phyloP scores from a whole-genome alignment of 1,140 invertebrate genomes.

The Cotesia glomerata region DNA sequence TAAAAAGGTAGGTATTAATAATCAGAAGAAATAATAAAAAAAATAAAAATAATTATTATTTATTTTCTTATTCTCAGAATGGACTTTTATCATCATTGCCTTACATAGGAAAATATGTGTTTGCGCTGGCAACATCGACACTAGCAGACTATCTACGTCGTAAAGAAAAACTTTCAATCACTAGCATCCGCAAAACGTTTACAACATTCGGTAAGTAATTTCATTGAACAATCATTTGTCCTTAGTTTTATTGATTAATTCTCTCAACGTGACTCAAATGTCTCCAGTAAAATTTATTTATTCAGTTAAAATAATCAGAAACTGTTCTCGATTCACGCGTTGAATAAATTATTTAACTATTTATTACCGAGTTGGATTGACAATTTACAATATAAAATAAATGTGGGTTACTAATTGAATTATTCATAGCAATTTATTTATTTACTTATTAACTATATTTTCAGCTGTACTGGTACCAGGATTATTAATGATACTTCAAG shows the following conservation, averaged over 20 bases:
- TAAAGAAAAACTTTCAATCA: conserved; percentile 72
- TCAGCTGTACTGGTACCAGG: conserved; percentile 69
- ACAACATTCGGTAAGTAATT: conserved; percentile 68
- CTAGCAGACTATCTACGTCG: conserved; percentile 73
- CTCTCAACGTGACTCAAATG: not conserved
- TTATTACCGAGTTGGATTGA: no score
- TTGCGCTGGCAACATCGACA: conserved; percentile 73
- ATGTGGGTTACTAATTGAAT: no score
- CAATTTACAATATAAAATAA: no score
- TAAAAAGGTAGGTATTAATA: no score
- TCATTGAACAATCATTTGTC: not conserved
- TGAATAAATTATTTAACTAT: no score
- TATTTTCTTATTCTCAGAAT: conserved; percentile 68
- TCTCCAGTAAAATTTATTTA: not conserved
- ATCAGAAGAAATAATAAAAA: no score
- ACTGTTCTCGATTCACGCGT: no score
- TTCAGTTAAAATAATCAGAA: no score
- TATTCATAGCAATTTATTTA: not conserved
- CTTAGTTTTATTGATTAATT: not conserved
- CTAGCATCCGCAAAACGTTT: conserved; percentile 73
- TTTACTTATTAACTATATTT: conserved; percentile 41
- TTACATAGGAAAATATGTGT: conserved; percentile 84
- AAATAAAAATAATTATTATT: not conserved
- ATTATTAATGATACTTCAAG: conserved; percentile 73
- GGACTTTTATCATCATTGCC: conserved; percentile 87